Percentiles rank a stretch among this genome's conserved stretches.
phyloP scores from a whole-genome alignment of 1,140 invertebrate genomes.

The Akabosia matsudoensis region DNA sequence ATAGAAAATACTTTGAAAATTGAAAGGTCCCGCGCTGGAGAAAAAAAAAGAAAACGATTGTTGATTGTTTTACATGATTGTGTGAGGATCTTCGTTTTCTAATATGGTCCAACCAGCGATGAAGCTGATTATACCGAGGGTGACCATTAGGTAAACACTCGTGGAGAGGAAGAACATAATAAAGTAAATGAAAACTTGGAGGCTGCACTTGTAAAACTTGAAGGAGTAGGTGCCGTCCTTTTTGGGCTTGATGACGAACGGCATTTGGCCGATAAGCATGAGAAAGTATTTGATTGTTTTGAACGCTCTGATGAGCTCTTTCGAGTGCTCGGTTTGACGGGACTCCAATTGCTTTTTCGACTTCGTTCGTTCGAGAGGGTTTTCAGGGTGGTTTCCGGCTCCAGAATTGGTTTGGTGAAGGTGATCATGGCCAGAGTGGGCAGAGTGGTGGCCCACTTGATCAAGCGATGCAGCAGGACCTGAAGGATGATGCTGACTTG shows the following conservation, averaged over 20 bases:
- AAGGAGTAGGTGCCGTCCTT: conserved; percentile 28
- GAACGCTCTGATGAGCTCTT: conserved; percentile 27
- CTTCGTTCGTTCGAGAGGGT: not conserved
- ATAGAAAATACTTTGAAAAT: not conserved
- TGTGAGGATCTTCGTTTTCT: not conserved
- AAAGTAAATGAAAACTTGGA: not conserved
- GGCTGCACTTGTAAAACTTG: conserved; percentile 4
- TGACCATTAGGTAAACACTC: not conserved
- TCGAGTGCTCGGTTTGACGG: conserved; percentile 23
- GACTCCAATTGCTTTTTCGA: not conserved
- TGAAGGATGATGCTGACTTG: too few relatives aligned
- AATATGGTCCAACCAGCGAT: not conserved
- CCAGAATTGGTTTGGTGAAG: too few relatives aligned
- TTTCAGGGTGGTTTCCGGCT: too few relatives aligned
- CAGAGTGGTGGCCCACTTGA: too few relatives aligned
- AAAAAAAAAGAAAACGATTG: too few relatives aligned
- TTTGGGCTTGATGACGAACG: conserved; percentile 34
- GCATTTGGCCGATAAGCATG: conserved; percentile 36
- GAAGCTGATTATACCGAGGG: conserved; percentile 1
- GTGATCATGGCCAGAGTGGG: too few relatives aligned
- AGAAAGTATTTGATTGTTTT: conserved; percentile 30
- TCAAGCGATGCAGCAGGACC: too few relatives aligned
- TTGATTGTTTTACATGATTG: conserved; percentile 8
- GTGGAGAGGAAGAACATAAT: not conserved
- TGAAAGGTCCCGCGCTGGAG: not conserved